Evolutionary conservation across 2,113 vertebrate species (phyloP).

Genomic region (Lamprologus speciosus): DNA sequence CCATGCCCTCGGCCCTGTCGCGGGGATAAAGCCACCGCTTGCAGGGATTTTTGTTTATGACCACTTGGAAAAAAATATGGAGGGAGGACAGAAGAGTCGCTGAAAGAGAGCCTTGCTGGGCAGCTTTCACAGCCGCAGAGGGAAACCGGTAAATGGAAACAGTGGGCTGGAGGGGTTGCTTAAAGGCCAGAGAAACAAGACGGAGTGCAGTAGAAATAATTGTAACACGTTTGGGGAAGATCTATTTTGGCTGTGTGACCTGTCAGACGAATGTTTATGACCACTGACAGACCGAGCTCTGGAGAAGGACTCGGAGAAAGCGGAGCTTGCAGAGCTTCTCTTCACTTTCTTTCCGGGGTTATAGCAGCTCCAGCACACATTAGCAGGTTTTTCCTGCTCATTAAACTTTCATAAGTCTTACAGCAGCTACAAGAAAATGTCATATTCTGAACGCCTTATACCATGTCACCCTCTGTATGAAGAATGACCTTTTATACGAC

Average conservation of each 20-base stretch:
- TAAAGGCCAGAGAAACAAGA: slow-evolving; percentile 1
- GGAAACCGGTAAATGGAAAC: neutral
- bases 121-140: neutral
- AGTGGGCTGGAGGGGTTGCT: neutral
- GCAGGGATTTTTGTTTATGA: slow-evolving; percentile 40
- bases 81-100: neutral
- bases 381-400: slow-evolving; percentile 22
- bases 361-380: neutral
- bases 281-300: neutral
- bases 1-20: slow-evolving; percentile 6
- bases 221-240: neutral
- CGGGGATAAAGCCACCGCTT: slow-evolving; percentile 24
- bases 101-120: neutral
- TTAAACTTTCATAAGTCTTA: slow-evolving; percentile 36
- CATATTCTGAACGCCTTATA: neutral
- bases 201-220: neutral
- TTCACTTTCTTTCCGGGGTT: neutral
- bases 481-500: neutral
- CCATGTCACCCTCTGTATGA: neutral
- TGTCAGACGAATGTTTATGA: slow-evolving; percentile 2
- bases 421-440: slow-evolving; percentile 14
- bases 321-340: neutral
- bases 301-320: neutral
- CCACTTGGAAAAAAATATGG: neutral
- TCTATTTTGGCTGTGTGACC: neutral